Percentiles rank a stretch among this genome's conserved stretches.
Evolutionary conservation across 2,113 vertebrate species (phyloP).

Genomic region (Rousettus leschenaultii): DNA sequence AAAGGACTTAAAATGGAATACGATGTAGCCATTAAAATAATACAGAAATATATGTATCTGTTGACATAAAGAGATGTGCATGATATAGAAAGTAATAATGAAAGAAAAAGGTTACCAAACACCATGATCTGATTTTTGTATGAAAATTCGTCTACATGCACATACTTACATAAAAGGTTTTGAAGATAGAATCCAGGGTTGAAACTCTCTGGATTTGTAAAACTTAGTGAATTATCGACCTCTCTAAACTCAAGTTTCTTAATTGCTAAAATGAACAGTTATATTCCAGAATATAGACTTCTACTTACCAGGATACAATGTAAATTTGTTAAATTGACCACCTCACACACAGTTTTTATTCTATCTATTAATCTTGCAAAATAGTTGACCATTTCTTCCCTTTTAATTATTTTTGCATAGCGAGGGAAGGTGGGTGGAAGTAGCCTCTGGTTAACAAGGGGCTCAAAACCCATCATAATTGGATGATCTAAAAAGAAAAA

Average conservation of each 20-base stretch:
- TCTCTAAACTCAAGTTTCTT: background rate
- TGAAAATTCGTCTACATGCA: background rate
- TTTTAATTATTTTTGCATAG: slow-evolving; percentile 99
- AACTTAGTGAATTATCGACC: background rate
- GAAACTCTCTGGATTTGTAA: background rate
- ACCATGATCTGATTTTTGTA: background rate
- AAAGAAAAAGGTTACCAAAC: background rate
- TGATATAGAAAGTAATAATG: background rate
- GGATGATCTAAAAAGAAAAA: slow-evolving; percentile 91
- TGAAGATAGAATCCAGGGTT: slow-evolving; percentile 29
- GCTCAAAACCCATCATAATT: slow-evolving; percentile 99
- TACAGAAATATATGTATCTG: background rate
- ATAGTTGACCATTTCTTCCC: slow-evolving; percentile 98
- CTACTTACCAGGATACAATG: slow-evolving; percentile 95
- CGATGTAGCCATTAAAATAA: background rate
- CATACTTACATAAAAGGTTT: background rate
- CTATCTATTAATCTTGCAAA: slow-evolving; percentile 97
- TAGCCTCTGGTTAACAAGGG: slow-evolving; percentile 97
- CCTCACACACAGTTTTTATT: slow-evolving; percentile 98
- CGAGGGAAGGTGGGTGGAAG: slow-evolving; percentile 98
- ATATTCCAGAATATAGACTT: slow-evolving; percentile 38
- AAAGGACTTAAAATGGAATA: background rate
- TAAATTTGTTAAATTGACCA: slow-evolving; percentile 96
- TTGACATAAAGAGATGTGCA: background rate
- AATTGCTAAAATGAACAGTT: slow-evolving; percentile 1